Evolutionary conservation across 2,113 vertebrate species (phyloP).

Genomic region (western clawed frog (Xenopus tropicalis)): UCB_Xtro_10.0 CM004451.2:27974001-27974500

Average conservation of each 20-base stretch:
- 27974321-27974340: constrained; percentile 47
- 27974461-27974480: too few relatives aligned
- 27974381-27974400: constrained; percentile 29
- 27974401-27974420: constrained; percentile 25
- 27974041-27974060: too few relatives aligned
- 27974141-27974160: too few relatives aligned
- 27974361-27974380: constrained; percentile 52
- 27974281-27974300: constrained; percentile 55
- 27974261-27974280: constrained; percentile 54
- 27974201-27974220: constrained; percentile 19
- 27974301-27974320: constrained; percentile 55
- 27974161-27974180: neutral
- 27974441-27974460: constrained; percentile 7
- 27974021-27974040: too few relatives aligned
- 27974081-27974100: too few relatives aligned
- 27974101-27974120: too few relatives aligned
- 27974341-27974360: constrained; percentile 50
- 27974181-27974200: constrained; percentile 37
- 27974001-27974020: too few relatives aligned
- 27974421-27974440: constrained; percentile 32
- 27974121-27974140: constrained; percentile 14
- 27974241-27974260: neutral
- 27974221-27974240: too few relatives aligned
- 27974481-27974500: too few relatives aligned
- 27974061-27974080: too few relatives aligned